Conservation (phyloP, 2,888 invertebrate genomes). For the Drosophila borborema region DNA sequence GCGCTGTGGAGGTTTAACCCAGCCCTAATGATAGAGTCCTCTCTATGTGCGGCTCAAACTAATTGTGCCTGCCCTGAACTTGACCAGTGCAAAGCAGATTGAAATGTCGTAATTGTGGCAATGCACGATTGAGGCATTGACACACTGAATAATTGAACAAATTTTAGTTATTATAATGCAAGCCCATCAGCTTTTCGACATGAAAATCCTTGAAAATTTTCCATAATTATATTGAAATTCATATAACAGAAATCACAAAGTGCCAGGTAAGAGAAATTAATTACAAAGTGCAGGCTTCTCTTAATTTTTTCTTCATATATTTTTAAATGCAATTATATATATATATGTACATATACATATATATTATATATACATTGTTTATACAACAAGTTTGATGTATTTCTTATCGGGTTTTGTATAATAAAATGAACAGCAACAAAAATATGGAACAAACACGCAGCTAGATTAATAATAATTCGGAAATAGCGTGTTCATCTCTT, state of each 20-base stretch:
- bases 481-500: constrained; percentile 16
- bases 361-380: not conserved
- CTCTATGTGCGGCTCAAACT: constrained; percentile 1
- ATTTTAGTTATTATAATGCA: constrained; percentile 6
- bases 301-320: not conserved
- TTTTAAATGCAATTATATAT: not conserved
- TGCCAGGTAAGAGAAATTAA: constrained; percentile 1
- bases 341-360: not conserved
- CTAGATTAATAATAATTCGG: constrained; percentile 7
- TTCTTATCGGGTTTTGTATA: constrained; percentile 8
- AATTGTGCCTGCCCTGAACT: constrained; percentile 37
- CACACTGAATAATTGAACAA: not conserved
- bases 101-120: constrained; percentile 5
- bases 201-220: constrained; percentile 6
- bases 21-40: constrained; percentile 25
- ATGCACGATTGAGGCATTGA: not conserved
- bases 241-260: not conserved
- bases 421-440: not conserved
- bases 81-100: constrained; percentile 21
- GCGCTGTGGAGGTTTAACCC: not conserved
- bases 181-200: constrained; percentile 4
- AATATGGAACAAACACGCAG: not conserved
- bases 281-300: not conserved
- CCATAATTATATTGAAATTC: not conserved
- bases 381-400: not conserved